Conservation (phyloP, 2,113 vertebrate genomes). For the Theristicus caerulescens region DNA sequence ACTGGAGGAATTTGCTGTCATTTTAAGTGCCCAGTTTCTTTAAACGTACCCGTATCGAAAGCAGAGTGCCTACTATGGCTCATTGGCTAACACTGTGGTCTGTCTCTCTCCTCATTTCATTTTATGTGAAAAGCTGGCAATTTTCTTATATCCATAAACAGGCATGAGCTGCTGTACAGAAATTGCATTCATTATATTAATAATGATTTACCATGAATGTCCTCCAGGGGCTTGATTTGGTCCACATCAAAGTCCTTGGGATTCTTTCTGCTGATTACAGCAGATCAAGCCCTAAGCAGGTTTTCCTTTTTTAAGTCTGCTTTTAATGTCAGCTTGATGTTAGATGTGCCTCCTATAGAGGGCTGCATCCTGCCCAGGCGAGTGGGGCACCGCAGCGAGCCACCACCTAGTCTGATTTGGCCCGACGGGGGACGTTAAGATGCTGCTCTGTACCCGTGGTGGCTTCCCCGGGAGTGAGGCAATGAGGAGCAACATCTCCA, state of each 20-base stretch:
- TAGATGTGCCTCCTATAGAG: neutral
- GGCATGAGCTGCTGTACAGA: conserved; percentile 51
- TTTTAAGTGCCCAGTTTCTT: conserved; percentile 38
- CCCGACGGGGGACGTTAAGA: accelerated
- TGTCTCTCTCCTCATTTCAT: conserved; percentile 25
- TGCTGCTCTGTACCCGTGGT: neutral
- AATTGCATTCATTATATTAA: conserved; percentile 64
- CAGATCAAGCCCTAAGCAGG: conserved; percentile 45
- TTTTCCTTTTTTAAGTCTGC: conserved; percentile 24
- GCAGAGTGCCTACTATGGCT: conserved; percentile 27
- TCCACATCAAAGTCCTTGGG: conserved; percentile 69
- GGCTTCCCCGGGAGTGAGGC: neutral
- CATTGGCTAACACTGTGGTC: conserved; percentile 37
- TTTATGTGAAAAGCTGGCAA: conserved; percentile 46
- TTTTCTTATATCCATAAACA: conserved; percentile 54
- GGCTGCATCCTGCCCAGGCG: neutral
- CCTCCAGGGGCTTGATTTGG: conserved; percentile 64
- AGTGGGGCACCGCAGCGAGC: accelerated
- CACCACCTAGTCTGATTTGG: neutral
- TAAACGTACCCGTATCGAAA: neutral
- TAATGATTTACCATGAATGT: conserved; percentile 64
- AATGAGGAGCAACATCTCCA: neutral
- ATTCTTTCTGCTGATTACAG: conserved; percentile 65
- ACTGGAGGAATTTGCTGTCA: neutral
- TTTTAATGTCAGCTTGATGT: neutral